A percentile compares a stretch with the other conserved stretches of the same genome.
Conservation (phyloP, 2,113 vertebrate species). For the Lophochroa leadbeateri region DNA sequence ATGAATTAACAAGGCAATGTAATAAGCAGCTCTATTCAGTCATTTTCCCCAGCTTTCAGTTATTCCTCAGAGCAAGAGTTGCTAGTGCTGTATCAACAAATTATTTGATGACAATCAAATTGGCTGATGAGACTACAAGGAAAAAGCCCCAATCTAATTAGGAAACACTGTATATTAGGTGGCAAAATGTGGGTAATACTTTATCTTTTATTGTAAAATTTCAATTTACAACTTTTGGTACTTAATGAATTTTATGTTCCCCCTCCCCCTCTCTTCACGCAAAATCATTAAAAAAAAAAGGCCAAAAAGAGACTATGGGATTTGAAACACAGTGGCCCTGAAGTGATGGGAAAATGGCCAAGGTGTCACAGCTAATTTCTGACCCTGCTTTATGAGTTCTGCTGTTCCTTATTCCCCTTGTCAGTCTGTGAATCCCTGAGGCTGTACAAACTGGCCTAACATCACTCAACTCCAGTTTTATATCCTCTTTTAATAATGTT, state of each 20-base stretch:
- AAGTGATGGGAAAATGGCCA: conserved; percentile 80
- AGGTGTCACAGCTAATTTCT: conserved; percentile 82
- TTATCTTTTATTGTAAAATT: conserved; percentile 44
- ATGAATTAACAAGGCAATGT: conserved; percentile 22
- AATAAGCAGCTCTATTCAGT: conserved; percentile 8
- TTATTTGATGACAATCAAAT: conserved; percentile 55
- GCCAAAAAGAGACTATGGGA: conserved; percentile 65
- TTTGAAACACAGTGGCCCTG: conserved; percentile 75
- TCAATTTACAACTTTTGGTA: conserved; percentile 42
- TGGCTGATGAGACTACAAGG: conserved; percentile 44
- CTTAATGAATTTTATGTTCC: background rate
- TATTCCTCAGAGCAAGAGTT: conserved; percentile 53
- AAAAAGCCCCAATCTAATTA: conserved; percentile 43
- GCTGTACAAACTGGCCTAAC: conserved; percentile 84
- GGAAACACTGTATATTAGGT: conserved; percentile 30
- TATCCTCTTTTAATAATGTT: conserved; percentile 85
- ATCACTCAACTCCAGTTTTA: conserved; percentile 86
- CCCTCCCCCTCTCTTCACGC: background rate
- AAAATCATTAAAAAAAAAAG: conserved; percentile 54
- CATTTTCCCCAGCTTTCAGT: background rate
- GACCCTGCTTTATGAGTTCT: conserved; percentile 79
- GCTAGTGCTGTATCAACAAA: conserved; percentile 34
- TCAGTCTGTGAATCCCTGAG: conserved; percentile 83
- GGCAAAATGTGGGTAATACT: conserved; percentile 54
- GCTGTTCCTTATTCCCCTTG: conserved; percentile 79